These are phyloP conservation scores for Fulica atra DNA, from an alignment of 2,113 vertebrate genomes.

Conservation along the genomic window DNA sequence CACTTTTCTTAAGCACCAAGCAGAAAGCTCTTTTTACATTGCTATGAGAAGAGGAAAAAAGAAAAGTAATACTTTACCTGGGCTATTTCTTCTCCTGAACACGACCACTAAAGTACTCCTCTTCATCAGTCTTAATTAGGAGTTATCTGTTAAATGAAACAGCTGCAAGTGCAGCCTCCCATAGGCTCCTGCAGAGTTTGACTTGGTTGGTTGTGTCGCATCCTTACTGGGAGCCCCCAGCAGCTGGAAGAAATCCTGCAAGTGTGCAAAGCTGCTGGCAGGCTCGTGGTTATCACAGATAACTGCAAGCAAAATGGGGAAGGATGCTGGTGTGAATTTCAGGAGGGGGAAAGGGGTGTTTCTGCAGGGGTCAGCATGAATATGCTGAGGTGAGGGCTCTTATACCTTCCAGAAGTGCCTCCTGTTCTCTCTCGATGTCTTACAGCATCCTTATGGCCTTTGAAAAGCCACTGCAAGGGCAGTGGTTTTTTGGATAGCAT, in stretches of 20 bases:
- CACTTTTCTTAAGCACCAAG: background rate
- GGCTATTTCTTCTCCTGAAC: background rate
- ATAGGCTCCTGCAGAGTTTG: background rate
- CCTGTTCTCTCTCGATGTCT: background rate
- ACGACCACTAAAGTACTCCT: background rate
- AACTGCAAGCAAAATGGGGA: background rate
- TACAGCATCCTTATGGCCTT: background rate
- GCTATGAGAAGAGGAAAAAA: background rate
- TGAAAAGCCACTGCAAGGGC: background rate
- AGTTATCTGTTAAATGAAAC: background rate
- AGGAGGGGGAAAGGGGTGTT: background rate
- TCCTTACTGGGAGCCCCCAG: background rate
- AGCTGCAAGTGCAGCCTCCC: background rate
- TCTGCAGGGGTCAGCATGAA: background rate
- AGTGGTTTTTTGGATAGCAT: too few relatives aligned
- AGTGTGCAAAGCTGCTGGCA: background rate
- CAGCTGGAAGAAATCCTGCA: background rate
- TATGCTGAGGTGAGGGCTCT: background rate
- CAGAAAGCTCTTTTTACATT: background rate
- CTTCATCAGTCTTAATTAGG: background rate
- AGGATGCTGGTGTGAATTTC: background rate
- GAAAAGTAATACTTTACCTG: background rate
- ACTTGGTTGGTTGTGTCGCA: background rate
- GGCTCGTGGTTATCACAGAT: background rate
- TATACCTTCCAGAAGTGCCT: background rate